Conservation (phyloP, 1,140 invertebrate genomes). For the Drosophila asahinai region DNA sequence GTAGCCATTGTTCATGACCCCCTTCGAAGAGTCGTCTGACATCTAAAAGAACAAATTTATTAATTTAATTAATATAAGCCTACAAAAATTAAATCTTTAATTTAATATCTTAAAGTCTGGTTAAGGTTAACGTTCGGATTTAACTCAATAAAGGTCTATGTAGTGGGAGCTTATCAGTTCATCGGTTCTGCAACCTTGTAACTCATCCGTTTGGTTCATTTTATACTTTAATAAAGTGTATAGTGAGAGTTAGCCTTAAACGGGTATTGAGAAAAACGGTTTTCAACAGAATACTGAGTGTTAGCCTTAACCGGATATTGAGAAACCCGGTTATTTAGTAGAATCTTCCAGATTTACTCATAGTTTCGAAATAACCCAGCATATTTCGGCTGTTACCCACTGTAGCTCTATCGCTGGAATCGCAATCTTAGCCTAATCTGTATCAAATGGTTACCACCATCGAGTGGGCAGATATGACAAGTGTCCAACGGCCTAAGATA, state of each 20-base stretch:
- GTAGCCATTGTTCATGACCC: slow-evolving; percentile 51
- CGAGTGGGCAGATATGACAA: slow-evolving; percentile 10
- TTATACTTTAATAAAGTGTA: no score
- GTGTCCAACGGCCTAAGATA: slow-evolving; percentile 19
- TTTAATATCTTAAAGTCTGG: no score
- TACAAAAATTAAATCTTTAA: not conserved
- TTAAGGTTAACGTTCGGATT: no score
- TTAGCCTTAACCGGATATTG: not conserved
- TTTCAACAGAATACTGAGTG: not conserved
- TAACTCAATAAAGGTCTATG: no score
- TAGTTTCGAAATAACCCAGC: not conserved
- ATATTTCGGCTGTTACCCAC: not conserved
- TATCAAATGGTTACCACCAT: slow-evolving; percentile 5
- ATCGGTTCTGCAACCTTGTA: no score
- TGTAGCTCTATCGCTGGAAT: not conserved
- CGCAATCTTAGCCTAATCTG: slow-evolving; percentile 25
- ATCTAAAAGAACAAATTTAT: slow-evolving; percentile 42
- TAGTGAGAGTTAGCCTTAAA: not conserved
- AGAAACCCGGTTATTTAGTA: not conserved
- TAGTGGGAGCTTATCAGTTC: no score
- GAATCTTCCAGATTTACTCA: not conserved
- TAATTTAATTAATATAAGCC: not conserved
- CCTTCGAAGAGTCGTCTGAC: slow-evolving; percentile 40
- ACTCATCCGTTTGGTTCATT: no score
- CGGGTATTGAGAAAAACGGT: not conserved